Base-by-base conservation (phyloP, 2,113 vertebrate genomes). In the Heliornis fulica region DNA sequence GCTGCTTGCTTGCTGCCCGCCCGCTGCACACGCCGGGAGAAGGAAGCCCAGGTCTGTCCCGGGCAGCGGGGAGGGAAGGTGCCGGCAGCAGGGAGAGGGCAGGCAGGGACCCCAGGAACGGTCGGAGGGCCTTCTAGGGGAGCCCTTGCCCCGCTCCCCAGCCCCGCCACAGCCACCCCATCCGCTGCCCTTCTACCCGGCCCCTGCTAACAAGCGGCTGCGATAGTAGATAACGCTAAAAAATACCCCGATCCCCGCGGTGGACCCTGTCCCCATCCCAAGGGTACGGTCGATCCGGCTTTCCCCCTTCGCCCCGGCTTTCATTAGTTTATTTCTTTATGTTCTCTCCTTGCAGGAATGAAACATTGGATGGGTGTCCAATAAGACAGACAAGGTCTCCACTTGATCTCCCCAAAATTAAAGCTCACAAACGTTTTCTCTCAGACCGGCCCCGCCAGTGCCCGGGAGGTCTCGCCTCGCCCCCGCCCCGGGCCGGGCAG, bases 191-290 rank as follows among this genome's bases (percentile, higher is more conserved):
- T 22, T 21, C 14, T 53, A 22, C 38, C 19, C 3, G 23, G 13
- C 5, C 20, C 3, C 31, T 4, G 14, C 15, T 21, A 31, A 21
- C 20, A 20, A 7, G 32, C 5, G 29, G 23, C 29, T 53, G 60
- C 1, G 4, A 36, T 34, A 21, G 22, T 1, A 20, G 50, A 12
- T 20, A 72, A 81, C 2, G 4, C 23, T 29, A 6, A 29, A 23
- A 72, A 7, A 28, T n/a, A 2, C 22, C 48, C 48, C 9, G 1
- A 40, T 31, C 21, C 19, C 20, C 4, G 3, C 4, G 0, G 1
- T 3, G 34, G 2, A 48, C 46, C 4, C 15, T 12, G 16, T 53
- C 16, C 26, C 6, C 32, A 18, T 19, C 13, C 41, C 25, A 19
- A 5, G 28, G 8, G 3, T 19, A 13, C 11, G 3, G 9, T 23